Evolutionary conservation across 2,113 vertebrate species (phyloP).

Genomic region (Aegithalos caudatus): DNA sequence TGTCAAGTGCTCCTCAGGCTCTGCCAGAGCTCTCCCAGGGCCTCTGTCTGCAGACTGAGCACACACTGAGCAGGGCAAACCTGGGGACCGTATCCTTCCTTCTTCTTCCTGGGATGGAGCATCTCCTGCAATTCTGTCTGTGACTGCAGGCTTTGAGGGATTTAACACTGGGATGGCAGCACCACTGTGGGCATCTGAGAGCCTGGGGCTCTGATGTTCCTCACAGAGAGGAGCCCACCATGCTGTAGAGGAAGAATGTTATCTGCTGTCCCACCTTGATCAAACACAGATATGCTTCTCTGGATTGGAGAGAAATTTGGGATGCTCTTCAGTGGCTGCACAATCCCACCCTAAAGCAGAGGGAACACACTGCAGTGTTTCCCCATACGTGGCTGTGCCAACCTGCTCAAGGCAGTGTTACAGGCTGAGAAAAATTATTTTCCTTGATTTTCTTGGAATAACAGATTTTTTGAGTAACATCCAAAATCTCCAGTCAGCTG

Average conservation of each 20-base stretch:
- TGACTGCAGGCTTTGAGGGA: background rate
- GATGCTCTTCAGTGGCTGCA: background rate
- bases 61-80: background rate
- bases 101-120: background rate
- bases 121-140: background rate
- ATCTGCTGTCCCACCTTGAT: background rate
- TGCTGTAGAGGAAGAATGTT: background rate
- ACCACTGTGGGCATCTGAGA: background rate
- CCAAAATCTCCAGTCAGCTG: rapidly evolving
- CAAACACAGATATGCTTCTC: background rate
- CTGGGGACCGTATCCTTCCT: background rate
- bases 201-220: background rate
- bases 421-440: background rate
- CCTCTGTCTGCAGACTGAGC: background rate
- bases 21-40: background rate
- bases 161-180: background rate
- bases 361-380: background rate
- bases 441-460: background rate
- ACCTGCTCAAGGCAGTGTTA: background rate
- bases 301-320: background rate
- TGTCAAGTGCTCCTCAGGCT: background rate
- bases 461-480: background rate
- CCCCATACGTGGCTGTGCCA: background rate
- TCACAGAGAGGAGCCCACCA: background rate
- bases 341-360: background rate